Percentiles rank a stretch among this genome's conserved stretches.
These are phyloP conservation scores for Torymus tubicola DNA, from an alignment of 2,888 invertebrate species.

Conservation along the genomic window DNA sequence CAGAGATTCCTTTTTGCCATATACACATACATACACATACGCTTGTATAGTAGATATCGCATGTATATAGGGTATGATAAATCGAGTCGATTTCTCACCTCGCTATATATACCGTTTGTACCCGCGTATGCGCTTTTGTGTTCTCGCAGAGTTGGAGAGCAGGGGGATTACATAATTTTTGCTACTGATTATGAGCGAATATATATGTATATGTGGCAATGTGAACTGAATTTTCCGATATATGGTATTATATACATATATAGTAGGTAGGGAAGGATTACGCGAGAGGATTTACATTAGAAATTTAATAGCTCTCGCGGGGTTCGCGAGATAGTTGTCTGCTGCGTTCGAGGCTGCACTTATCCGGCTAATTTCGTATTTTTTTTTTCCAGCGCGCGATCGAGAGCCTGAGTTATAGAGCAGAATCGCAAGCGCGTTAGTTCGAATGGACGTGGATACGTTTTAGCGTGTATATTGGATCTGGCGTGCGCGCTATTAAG, in stretches of 20 bases:
- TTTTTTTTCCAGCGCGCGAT: neutral
- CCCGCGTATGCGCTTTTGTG: neutral
- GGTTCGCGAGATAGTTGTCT: neutral
- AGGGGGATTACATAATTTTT: conserved; percentile 39
- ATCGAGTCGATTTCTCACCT: conserved; percentile 43
- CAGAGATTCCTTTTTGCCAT: too few species aligned
- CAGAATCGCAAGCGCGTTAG: neutral
- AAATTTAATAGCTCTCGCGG: conserved; percentile 41
- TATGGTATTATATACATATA: neutral
- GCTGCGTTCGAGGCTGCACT: neutral
- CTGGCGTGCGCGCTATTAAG: too few species aligned
- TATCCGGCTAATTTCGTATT: conserved; percentile 35
- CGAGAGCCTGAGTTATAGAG: conserved; percentile 18
- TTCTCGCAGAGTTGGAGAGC: conserved; percentile 16
- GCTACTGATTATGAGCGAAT: neutral
- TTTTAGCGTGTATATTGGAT: too few species aligned
- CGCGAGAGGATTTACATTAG: conserved; percentile 25
- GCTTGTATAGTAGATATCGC: too few species aligned
- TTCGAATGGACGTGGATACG: too few species aligned
- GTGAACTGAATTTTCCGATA: neutral
- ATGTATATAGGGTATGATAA: conserved; percentile 14
- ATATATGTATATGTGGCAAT: conserved; percentile 3
- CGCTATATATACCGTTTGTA: neutral
- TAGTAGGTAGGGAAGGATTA: neutral
- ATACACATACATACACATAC: too few species aligned